Evolutionary conservation across 2,797 vertebrate genomes (phyloP), one percentile per base, ranked within the genome.

Genomic region (Crypturellus tataupa): DNA sequence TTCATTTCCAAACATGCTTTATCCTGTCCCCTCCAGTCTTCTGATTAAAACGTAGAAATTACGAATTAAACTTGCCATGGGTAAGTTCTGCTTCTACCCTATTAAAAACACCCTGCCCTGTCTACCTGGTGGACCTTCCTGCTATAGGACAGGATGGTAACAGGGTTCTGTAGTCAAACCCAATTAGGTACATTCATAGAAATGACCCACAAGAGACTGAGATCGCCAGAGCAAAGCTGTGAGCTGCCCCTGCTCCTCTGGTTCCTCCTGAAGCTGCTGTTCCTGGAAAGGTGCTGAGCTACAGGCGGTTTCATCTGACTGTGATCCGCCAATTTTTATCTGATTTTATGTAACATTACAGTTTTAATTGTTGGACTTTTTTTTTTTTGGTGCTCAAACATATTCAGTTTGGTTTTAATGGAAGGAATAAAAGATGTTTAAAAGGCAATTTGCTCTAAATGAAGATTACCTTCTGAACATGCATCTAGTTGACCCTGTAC

Each of bases 281-380:
- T 85, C 27, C 62, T 78, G 27, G 18, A 40, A 77, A 58, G 44
- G 31, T 75, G 62, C 44, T 56, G 53, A 93, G 58, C 31, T 60
- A 8, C 0, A 37, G 35, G 14, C 31, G 37, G 42, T 86, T 69
- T 72, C 58, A 81, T 63, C 44, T 72, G 62, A 79, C 58, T 37
- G 42, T 0, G 0, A 40, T n/a, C 0, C 2, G 37, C 65, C 71
- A 49, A 58, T 83, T 75, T 86, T n/a, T 0, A 2, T 33, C 62
- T 75, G 58, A 58, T 85, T 78, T 86, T 63, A 55, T 76, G 51
- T 75, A 68, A 53, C 60, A 47, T 5, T 64, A 24, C 47, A 73
- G 25, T 75, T 83, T 3, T 7, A 65, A 46, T 21, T 42, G 24
- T 40, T 84, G 44, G 69, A 40, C 77, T 87, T 89, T 81, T 44